These are phyloP conservation scores for Alsophila aescularia DNA, from an alignment of 2,888 invertebrate species.

Conservation along the genomic window DNA sequence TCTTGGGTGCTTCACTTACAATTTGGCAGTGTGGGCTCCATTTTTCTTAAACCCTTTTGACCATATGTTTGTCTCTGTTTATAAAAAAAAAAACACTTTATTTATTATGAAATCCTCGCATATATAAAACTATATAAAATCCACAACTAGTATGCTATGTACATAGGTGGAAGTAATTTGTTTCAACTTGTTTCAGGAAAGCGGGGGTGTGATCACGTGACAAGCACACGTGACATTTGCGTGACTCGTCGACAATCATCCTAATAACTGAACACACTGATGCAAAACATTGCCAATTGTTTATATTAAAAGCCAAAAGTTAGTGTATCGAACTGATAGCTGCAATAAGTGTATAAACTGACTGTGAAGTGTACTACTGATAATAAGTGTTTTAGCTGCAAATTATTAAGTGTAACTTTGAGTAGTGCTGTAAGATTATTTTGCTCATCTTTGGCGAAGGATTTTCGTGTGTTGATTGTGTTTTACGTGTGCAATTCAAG, in stretches of 20 bases:
- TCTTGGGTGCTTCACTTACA: no score
- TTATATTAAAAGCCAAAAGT: neutral
- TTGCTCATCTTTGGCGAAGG: slow-evolving; percentile 17
- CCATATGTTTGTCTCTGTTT: no score
- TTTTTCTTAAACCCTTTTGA: no score
- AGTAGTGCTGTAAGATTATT: slow-evolving; percentile 14
- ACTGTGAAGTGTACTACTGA: neutral
- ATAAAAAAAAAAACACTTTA: no score
- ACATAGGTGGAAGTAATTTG: slow-evolving; percentile 28
- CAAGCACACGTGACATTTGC: slow-evolving; percentile 62
- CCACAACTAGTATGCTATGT: neutral
- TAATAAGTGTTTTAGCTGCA: slow-evolving; percentile 10
- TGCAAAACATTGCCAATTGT: slow-evolving; percentile 54
- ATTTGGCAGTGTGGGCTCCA: no score
- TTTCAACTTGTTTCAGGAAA: slow-evolving; percentile 54
- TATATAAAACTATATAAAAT: neutral
- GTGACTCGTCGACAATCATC: slow-evolving; percentile 52
- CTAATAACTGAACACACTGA: slow-evolving; percentile 41
- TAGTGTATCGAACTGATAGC: slow-evolving; percentile 1
- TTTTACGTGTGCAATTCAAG: slow-evolving; percentile 18
- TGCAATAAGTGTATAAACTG: neutral
- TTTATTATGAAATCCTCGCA: neutral
- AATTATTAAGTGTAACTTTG: slow-evolving; percentile 11
- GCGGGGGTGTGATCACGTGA: slow-evolving; percentile 42
- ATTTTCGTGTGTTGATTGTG: slow-evolving; percentile 20